A percentile compares a stretch with the other conserved stretches of the same genome.
These are phyloP conservation scores for Ornithoptera alexandrae DNA, from an alignment of 2,888 invertebrate species.

Conservation along the genomic window DNA sequence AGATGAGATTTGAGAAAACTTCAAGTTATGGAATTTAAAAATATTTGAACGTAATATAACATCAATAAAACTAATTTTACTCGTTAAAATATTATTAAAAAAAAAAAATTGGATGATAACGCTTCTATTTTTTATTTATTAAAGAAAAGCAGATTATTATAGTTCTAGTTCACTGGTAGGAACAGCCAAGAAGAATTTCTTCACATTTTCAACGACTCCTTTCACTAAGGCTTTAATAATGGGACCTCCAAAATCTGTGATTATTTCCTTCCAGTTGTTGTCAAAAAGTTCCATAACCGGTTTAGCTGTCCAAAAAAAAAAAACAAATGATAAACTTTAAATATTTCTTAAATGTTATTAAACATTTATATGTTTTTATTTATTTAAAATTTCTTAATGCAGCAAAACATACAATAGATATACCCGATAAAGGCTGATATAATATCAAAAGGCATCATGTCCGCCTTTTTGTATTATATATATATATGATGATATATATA, in stretches of 20 bases:
- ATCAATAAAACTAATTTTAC: too few relatives aligned
- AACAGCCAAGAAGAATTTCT: constrained; percentile 29
- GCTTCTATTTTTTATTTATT: neutral
- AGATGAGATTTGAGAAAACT: too few relatives aligned
- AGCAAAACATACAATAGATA: too few relatives aligned
- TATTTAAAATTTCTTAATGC: too few relatives aligned
- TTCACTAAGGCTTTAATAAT: constrained; percentile 40
- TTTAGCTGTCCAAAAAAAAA: constrained; percentile 41
- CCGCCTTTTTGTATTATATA: too few relatives aligned
- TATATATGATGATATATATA: too few relatives aligned
- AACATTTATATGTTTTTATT: neutral
- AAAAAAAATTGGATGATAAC: too few relatives aligned
- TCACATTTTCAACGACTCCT: constrained; percentile 16
- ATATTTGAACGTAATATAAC: too few relatives aligned
- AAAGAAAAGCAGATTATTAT: constrained; percentile 11
- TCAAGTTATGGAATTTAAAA: too few relatives aligned
- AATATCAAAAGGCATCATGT: too few relatives aligned
- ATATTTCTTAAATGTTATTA: neutral
- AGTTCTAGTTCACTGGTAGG: constrained; percentile 41
- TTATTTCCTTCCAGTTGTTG: constrained; percentile 41
- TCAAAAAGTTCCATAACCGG: constrained; percentile 41
- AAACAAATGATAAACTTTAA: neutral
- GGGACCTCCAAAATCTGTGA: constrained; percentile 39
- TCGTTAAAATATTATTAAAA: too few relatives aligned
- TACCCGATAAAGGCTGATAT: too few relatives aligned